Evolutionary conservation across 2,797 vertebrate genomes (phyloP).

Genomic region (Enteromius unitaeniatus): DNA sequence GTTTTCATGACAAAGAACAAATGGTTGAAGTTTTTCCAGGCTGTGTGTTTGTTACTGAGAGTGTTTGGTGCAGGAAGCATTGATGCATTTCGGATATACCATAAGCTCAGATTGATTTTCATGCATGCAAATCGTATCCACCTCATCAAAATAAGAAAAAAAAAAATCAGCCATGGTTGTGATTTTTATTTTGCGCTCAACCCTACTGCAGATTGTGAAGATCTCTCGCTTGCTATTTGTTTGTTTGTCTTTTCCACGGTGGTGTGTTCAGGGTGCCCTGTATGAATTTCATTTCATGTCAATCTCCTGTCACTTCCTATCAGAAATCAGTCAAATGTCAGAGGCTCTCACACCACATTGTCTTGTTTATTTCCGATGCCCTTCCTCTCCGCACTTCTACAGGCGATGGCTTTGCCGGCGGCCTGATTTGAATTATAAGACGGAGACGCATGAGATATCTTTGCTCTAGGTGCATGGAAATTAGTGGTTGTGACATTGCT

Average conservation of each 20-base stretch:
- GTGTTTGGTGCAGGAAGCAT: constrained; percentile 52
- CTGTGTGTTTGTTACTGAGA: constrained; percentile 17
- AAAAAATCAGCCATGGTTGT: constrained; percentile 38
- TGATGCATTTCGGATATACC: constrained; percentile 54
- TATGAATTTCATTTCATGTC: constrained; percentile 86
- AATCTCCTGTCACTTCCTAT: constrained; percentile 86
- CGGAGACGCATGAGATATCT: constrained; percentile 80
- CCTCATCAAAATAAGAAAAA: constrained; percentile 20
- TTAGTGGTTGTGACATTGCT: constrained; percentile 80
- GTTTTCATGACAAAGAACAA: constrained; percentile 16
- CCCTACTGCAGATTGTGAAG: constrained; percentile 42
- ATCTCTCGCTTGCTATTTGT: constrained; percentile 65
- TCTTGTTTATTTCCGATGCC: constrained; percentile 84
- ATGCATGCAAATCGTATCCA: constrained; percentile 61
- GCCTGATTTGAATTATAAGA: constrained; percentile 83
- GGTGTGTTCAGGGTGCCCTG: constrained; percentile 78
- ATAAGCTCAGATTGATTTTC: constrained; percentile 57
- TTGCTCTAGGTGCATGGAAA: constrained; percentile 83
- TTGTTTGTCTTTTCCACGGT: constrained; percentile 70
- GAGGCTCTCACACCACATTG: constrained; percentile 72
- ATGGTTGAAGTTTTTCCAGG: constrained; percentile 31
- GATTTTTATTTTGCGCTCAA: constrained; percentile 50
- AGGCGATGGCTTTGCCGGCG: constrained; percentile 77
- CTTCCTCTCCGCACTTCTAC: constrained; percentile 83
- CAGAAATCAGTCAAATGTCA: constrained; percentile 85